Conservation (phyloP, 1,140 invertebrate genomes). For the Sminthurides bifidus region DNA sequence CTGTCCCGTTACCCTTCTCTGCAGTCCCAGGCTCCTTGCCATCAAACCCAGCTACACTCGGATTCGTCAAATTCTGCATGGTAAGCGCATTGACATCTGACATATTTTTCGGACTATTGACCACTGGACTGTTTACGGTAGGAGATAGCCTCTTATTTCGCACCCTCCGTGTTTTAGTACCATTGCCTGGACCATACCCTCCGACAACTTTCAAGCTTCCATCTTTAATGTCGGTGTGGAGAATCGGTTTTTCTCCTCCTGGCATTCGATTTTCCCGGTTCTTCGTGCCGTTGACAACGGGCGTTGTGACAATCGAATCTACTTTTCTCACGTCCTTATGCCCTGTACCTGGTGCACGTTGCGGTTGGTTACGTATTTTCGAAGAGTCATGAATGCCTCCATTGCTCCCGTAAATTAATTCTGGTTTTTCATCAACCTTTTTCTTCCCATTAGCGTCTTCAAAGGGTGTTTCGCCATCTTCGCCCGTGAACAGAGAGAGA, state of each 20-base stretch:
- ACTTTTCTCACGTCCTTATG: too few species aligned
- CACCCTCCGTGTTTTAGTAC: neutral
- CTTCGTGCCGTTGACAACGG: too few species aligned
- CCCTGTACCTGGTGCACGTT: too few species aligned
- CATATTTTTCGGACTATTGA: too few species aligned
- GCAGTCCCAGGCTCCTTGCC: neutral
- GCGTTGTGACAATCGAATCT: too few species aligned
- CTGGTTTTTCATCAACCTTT: neutral
- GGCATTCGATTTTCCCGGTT: too few species aligned
- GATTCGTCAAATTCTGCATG: neutral
- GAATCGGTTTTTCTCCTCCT: neutral
- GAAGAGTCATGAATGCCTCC: neutral
- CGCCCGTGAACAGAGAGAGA: constrained; percentile 19
- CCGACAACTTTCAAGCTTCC: neutral
- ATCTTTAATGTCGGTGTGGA: neutral
- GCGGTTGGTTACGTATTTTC: too few species aligned
- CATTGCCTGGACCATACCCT: too few species aligned
- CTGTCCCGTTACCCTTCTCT: neutral
- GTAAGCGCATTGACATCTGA: too few species aligned
- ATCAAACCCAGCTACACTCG: neutral
- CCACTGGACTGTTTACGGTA: too few species aligned
- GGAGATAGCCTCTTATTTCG: neutral
- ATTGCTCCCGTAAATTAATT: constrained; percentile 3
- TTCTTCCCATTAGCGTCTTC: neutral
- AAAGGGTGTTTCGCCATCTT: constrained; percentile 7